Evolutionary conservation across 2,888 invertebrate species (phyloP), one percentile per base, ranked within the genome.

Genomic region (Priapulus caudatus): DNA sequence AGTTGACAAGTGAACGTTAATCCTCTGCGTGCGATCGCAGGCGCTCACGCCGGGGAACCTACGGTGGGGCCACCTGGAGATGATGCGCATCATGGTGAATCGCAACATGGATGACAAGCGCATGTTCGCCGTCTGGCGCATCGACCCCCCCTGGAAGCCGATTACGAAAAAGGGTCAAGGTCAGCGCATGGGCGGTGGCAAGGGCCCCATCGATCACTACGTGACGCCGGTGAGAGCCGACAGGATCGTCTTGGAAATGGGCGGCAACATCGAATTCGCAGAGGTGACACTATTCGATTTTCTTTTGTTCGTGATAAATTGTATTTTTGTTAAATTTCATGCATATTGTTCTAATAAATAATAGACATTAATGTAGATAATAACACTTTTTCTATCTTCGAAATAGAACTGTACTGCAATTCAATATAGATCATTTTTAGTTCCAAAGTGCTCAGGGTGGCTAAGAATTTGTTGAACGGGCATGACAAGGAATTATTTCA

Each of bases 131-230:
- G 75, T 89, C 23, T 99, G 95, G 93, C 77, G 98, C 62, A 75
- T 98, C 0, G 90, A 91, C 63, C 76, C 89, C 0, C 93, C 95
- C 0, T 99, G 97, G 97, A 91, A 95, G 65, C 86, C 97, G 0
- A 73, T 92, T 5, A 87, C 89, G 0, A 88, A 84, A 70, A 87
- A 87, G 48, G 61, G 64, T 2, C 64, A 65, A 54, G 95, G 95
- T 0, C 82, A 84, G 59, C 77, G 90, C 62, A 89, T 93, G 87
- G 97, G 97, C 4, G 91, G 92, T 58, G 97, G 97, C 15, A 98
- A 98, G 77, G 91, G 89, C 4, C 76, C 82, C 0, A 92, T 99
- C 54, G 84, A 93, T 67, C 89, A 92, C 71, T 99, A 93, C 69
- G 88, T 86, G 0, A 90, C 92, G 1, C 98, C 98, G 0, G 72